These are phyloP conservation scores for Drosophila mauritiana DNA, from an alignment of 1,140 invertebrate species.

Conservation along the genomic window DNA sequence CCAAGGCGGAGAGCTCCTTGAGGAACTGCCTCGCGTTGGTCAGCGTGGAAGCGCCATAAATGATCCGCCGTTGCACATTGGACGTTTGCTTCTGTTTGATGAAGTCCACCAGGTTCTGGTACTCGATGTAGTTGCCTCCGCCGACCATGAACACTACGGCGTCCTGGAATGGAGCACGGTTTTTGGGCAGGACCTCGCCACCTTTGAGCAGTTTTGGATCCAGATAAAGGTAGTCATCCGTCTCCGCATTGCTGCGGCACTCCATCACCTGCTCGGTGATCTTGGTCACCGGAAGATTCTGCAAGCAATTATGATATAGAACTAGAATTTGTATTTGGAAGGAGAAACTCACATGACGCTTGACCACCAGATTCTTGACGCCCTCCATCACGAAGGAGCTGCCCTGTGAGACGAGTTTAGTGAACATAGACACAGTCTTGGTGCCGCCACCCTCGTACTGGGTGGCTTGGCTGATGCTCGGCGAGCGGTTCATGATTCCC, in stretches of 20 bases:
- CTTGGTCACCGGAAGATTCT: conserved; percentile 96
- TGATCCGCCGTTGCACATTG: conserved; percentile 91
- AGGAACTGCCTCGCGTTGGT: conserved; percentile 97
- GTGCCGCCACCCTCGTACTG: conserved; percentile 97
- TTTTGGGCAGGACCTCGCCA: conserved; percentile 88
- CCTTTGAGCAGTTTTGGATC: conserved; percentile 95
- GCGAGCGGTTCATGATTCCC: conserved; percentile 74
- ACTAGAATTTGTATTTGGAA: rapidly evolving
- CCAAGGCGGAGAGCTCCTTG: conserved; percentile 92
- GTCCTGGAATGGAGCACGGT: conserved; percentile 91
- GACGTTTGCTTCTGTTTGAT: conserved; percentile 92
- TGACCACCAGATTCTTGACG: conserved; percentile 99
- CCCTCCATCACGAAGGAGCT: conserved; percentile 99
- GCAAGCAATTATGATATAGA: conserved; percentile 35
- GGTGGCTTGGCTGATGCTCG: conserved; percentile 85
- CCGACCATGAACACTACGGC: conserved; percentile 98
- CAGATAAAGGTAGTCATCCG: conserved; percentile 95
- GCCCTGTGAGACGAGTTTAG: conserved; percentile 97
- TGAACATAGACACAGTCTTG: conserved; percentile 99
- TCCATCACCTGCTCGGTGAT: conserved; percentile 97
- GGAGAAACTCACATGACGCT: conserved; percentile 92
- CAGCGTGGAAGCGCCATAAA: conserved; percentile 97
- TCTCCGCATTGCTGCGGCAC: conserved; percentile 90
- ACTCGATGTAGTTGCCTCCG: conserved; percentile 99
- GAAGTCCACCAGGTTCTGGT: conserved; percentile 98